A percentile compares a stretch with the other conserved stretches of the same genome.
phyloP scores from a whole-genome alignment of 30 jellyfish, hydroid and myxozoan genomes.

The Nemopilema nomurai region DNA sequence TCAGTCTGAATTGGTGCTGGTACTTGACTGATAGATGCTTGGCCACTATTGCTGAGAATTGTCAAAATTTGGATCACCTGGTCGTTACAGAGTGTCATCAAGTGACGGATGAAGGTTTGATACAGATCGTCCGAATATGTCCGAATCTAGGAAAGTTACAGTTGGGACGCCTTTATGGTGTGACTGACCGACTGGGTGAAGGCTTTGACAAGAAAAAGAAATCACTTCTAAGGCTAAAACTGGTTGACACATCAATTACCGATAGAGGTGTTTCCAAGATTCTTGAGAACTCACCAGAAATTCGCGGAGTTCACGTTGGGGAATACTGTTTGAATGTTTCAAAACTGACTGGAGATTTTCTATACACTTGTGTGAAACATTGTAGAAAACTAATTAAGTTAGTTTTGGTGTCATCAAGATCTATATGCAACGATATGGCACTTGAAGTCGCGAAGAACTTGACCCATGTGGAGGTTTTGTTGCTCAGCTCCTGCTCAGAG shows the following conservation, averaged over 20 bases:
- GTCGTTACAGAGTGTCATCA: constrained; percentile 46
- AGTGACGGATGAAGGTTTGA: constrained; percentile 40
- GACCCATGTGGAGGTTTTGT: constrained; percentile 23
- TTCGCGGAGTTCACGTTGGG: constrained; percentile 18
- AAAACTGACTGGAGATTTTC: constrained; percentile 20
- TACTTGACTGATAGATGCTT: constrained; percentile 41
- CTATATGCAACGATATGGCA: constrained; percentile 27
- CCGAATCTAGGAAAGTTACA: constrained; percentile 28
- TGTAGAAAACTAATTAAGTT: constrained; percentile 34
- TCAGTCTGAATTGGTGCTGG: constrained; percentile 56
- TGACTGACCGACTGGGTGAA: constrained; percentile 42
- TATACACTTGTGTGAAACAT: constrained; percentile 12
- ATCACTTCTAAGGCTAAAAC: constrained; percentile 2
- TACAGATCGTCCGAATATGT: constrained; percentile 11
- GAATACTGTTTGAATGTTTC: constrained; percentile 46
- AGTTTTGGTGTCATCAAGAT: constrained; percentile 25
- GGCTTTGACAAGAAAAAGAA: background rate
- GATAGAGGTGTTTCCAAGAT: constrained; percentile 24
- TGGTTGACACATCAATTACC: constrained; percentile 27
- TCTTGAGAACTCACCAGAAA: constrained; percentile 22
- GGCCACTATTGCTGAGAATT: constrained; percentile 32
- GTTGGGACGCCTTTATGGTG: constrained; percentile 52
- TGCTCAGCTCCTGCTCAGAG: constrained; percentile 42
- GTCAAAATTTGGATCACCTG: constrained; percentile 37
- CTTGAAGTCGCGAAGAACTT: constrained; percentile 26